phyloP scores from a whole-genome alignment of 2,888 invertebrate species.

The Tortricodes alternella region DNA sequence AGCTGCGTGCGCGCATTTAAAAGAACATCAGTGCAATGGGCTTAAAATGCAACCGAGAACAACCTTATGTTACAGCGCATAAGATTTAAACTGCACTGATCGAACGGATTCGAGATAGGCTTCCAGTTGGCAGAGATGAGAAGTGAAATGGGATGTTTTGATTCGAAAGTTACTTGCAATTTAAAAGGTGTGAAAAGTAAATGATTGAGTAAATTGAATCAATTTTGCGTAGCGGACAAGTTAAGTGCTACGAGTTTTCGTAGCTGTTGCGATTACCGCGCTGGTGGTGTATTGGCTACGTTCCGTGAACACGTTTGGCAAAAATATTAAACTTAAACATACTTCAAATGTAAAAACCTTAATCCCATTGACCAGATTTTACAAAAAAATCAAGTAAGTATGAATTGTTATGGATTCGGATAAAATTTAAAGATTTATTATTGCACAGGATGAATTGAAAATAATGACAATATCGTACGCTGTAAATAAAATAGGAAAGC shows the following conservation, averaged over 20 bases:
- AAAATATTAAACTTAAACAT: too few relatives aligned
- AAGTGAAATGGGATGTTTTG: conserved; percentile 23
- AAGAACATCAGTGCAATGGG: conserved; percentile 55
- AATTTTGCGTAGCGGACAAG: neutral
- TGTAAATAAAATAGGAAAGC: too few relatives aligned
- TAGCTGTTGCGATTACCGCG: neutral
- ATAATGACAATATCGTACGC: too few relatives aligned
- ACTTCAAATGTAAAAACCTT: too few relatives aligned
- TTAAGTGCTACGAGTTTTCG: conserved; percentile 9
- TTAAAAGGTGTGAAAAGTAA: neutral
- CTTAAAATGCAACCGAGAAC: neutral
- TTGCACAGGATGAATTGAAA: too few relatives aligned
- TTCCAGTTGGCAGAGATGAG: conserved; percentile 13
- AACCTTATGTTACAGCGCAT: neutral
- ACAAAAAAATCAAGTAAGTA: too few relatives aligned
- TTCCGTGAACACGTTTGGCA: too few relatives aligned
- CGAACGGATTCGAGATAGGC: neutral
- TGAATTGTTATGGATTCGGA: too few relatives aligned
- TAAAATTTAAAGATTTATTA: too few relatives aligned
- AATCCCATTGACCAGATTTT: too few relatives aligned
- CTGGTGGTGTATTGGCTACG: neutral
- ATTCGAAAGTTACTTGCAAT: conserved; percentile 12
- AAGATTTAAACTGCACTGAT: neutral
- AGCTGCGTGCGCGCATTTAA: conserved; percentile 57
- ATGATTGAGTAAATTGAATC: neutral